phyloP scores from a whole-genome alignment of 2,888 invertebrate genomes.

The Clanis bilineata region DNA sequence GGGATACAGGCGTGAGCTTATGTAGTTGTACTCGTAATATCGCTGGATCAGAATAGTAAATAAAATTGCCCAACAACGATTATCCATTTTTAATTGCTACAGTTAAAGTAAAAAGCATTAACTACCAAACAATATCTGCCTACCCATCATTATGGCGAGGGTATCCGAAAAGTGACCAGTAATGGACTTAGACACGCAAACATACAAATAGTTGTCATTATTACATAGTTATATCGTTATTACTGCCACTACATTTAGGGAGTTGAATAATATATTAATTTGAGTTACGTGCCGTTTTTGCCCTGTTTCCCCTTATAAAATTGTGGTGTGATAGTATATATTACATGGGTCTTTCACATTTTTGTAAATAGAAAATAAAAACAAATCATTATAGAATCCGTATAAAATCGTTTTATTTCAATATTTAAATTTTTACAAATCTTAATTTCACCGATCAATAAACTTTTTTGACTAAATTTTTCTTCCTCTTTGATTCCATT shows the following conservation, averaged over 20 bases:
- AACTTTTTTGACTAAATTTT: too few relatives aligned
- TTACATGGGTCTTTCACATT: too few relatives aligned
- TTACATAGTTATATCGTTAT: slow-evolving; percentile 14
- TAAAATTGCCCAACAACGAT: neutral
- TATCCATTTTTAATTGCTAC: neutral
- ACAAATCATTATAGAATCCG: too few relatives aligned
- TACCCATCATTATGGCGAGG: neutral
- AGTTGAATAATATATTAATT: slow-evolving; percentile 10
- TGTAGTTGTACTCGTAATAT: too few relatives aligned
- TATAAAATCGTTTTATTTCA: too few relatives aligned
- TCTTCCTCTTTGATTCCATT: too few relatives aligned
- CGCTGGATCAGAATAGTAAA: neutral
- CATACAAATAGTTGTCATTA: slow-evolving; percentile 34
- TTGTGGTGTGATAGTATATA: neutral
- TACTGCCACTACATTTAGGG: slow-evolving; percentile 1
- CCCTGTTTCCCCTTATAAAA: neutral
- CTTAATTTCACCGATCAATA: too few relatives aligned
- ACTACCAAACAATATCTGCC: neutral
- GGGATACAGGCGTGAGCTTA: too few relatives aligned
- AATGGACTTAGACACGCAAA: slow-evolving; percentile 41
- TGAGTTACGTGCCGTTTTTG: slow-evolving; percentile 5
- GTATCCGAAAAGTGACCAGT: slow-evolving; percentile 13
- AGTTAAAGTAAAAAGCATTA: slow-evolving; percentile 2
- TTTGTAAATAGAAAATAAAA: too few relatives aligned
- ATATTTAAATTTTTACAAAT: too few relatives aligned